These are phyloP conservation scores for Forbesichthys agassizii DNA, from an alignment of 2,113 vertebrate genomes.

Conservation along the genomic window DNA sequence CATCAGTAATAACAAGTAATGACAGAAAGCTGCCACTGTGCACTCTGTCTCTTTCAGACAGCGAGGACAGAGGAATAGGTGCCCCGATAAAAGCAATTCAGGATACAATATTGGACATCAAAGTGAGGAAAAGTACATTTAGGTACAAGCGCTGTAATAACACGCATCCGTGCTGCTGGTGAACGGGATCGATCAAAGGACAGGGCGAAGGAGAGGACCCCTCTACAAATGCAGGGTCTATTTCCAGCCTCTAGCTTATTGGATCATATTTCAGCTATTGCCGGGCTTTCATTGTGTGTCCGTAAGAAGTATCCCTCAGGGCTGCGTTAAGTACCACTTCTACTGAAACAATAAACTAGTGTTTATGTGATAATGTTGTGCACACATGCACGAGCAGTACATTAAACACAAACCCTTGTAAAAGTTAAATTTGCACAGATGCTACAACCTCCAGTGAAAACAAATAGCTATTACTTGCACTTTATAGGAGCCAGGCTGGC, in stretches of 20 bases:
- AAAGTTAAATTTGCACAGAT: too few species aligned
- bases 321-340: background rate
- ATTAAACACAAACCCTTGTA: too few species aligned
- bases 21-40: slow-evolving; percentile 43
- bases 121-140: slow-evolving; percentile 31
- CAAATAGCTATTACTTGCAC: too few species aligned
- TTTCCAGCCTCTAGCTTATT: slow-evolving; percentile 44
- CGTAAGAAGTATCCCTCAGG: slow-evolving; percentile 11
- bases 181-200: slow-evolving; percentile 57
- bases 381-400: too few species aligned
- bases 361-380: background rate
- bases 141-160: slow-evolving; percentile 50
- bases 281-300: slow-evolving; percentile 7
- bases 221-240: slow-evolving; percentile 60
- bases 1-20: slow-evolving; percentile 42
- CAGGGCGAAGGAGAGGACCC: slow-evolving; percentile 26
- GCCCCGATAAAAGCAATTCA: slow-evolving; percentile 52
- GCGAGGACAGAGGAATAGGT: slow-evolving; percentile 45
- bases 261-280: slow-evolving; percentile 46
- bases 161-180: slow-evolving; percentile 30
- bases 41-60: slow-evolving; percentile 37
- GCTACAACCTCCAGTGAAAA: too few species aligned
- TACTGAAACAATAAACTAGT: too few species aligned
- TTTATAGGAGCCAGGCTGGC: too few species aligned
- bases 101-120: slow-evolving; percentile 41